phyloP scores from a whole-genome alignment of 2,113 vertebrate genomes.

The cattle (Bos taurus) region DNA sequence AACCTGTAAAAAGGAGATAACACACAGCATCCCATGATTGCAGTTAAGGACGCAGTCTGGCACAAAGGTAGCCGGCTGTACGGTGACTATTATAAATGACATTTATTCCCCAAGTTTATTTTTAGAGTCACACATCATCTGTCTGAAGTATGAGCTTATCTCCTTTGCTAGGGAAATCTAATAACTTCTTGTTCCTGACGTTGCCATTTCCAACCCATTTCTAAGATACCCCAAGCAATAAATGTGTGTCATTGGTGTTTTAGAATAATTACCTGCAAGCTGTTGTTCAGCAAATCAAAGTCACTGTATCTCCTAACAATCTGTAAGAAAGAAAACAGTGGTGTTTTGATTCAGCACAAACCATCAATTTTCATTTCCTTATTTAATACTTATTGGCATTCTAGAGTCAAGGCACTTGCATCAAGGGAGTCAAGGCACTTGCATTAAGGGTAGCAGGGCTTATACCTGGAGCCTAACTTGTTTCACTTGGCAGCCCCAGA shows the following conservation, averaged over 20 bases:
- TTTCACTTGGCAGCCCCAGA: neutral
- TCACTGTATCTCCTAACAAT: constrained; percentile 97
- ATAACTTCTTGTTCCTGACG: neutral
- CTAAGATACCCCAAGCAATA: neutral
- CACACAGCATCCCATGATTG: no score
- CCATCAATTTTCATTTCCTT: neutral
- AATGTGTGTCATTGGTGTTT: neutral
- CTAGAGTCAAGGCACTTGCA: neutral
- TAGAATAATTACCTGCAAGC: constrained; percentile 88
- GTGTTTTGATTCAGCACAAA: constrained; percentile 15
- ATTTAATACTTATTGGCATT: neutral
- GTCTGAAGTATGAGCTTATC: neutral
- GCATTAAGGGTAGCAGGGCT: neutral
- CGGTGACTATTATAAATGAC: neutral
- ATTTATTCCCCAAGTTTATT: neutral
- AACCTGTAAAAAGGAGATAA: neutral
- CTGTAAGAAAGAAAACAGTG: constrained; percentile 82
- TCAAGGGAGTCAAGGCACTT: neutral
- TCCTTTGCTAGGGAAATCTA: neutral
- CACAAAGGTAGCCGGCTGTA: neutral
- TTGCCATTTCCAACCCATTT: constrained; percentile 19
- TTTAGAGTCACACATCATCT: constrained; percentile 12
- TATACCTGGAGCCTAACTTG: neutral
- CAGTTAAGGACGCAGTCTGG: neutral
- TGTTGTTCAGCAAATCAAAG: constrained; percentile 96